Evolutionary conservation across 2,113 vertebrate species (phyloP).

Genomic region (Henicopernis longicauda): DNA sequence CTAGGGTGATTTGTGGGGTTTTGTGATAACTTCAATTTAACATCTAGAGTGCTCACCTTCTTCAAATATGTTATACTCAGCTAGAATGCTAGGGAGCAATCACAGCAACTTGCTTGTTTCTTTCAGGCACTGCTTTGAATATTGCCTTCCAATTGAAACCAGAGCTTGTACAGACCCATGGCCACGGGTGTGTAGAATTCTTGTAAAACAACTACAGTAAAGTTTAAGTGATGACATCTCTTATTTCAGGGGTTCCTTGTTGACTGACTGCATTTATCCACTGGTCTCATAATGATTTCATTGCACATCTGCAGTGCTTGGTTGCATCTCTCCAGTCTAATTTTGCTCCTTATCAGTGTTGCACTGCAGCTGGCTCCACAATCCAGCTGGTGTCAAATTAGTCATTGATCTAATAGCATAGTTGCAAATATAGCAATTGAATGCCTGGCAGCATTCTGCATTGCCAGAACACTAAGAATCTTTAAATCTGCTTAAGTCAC

Average conservation of each 20-base stretch:
- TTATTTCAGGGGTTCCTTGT: constrained; percentile 6
- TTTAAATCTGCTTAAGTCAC: constrained; percentile 12
- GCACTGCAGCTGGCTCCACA: constrained; percentile 57
- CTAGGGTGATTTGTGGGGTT: not conserved
- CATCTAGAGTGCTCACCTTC: not conserved
- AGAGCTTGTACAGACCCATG: not conserved
- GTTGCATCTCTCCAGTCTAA: constrained; percentile 55
- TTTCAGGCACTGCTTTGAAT: not conserved
- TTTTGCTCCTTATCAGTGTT: constrained; percentile 57
- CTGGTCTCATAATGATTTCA: constrained; percentile 36
- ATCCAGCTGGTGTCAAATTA: constrained; percentile 64
- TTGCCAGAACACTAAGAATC: not conserved
- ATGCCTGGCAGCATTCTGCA: constrained; percentile 27
- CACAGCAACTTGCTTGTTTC: not conserved
- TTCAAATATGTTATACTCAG: not conserved
- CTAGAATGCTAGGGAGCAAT: not conserved
- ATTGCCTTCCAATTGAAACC: not conserved
- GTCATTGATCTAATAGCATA: constrained; percentile 62
- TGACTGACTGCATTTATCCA: constrained; percentile 8
- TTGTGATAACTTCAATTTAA: not conserved
- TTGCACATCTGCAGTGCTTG: constrained; percentile 45
- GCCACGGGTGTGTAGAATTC: not conserved
- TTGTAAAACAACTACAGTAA: not conserved
- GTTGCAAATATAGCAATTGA: constrained; percentile 60
- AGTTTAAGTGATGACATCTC: not conserved